Conservation (phyloP, 2,797 vertebrate species). For the Meriones psammophilus region DNA sequence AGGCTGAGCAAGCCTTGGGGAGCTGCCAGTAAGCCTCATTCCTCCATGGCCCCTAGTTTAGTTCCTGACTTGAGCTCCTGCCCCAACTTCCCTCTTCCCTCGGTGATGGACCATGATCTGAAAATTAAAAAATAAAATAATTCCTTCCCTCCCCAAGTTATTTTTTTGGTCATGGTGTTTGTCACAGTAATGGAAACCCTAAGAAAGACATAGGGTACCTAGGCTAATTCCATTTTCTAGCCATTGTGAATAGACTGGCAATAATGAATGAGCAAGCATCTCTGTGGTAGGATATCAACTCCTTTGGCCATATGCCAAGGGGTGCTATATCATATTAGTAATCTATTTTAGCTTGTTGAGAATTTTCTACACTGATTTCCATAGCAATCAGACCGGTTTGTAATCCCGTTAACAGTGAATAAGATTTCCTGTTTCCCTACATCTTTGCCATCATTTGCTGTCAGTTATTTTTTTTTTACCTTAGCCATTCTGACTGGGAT, state of each 20-base stretch:
- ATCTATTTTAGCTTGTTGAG: not conserved
- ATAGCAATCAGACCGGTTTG: not conserved
- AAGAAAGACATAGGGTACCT: not conserved
- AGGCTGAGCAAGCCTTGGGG: too few relatives aligned
- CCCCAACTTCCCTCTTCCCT: not conserved
- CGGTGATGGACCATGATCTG: not conserved
- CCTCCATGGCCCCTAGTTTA: not conserved
- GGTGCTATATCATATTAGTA: not conserved
- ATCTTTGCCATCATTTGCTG: not conserved
- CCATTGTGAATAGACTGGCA: not conserved
- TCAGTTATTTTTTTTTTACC: not conserved
- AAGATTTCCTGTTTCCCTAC: not conserved
- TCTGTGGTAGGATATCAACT: not conserved
- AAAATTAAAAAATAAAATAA: too few relatives aligned
- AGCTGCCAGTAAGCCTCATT: not conserved
- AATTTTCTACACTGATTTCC: not conserved
- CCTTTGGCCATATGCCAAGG: not conserved
- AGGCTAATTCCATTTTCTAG: not conserved
- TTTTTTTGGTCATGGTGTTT: not conserved
- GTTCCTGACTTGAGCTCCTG: not conserved
- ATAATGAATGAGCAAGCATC: not conserved
- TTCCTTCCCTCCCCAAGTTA: too few relatives aligned
- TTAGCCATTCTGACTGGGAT: not conserved
- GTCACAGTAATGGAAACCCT: not conserved
- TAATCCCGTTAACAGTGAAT: not conserved